These are phyloP conservation scores for Antrozous pallidus DNA, from an alignment of 2,797 vertebrate species.

Conservation along the genomic window DNA sequence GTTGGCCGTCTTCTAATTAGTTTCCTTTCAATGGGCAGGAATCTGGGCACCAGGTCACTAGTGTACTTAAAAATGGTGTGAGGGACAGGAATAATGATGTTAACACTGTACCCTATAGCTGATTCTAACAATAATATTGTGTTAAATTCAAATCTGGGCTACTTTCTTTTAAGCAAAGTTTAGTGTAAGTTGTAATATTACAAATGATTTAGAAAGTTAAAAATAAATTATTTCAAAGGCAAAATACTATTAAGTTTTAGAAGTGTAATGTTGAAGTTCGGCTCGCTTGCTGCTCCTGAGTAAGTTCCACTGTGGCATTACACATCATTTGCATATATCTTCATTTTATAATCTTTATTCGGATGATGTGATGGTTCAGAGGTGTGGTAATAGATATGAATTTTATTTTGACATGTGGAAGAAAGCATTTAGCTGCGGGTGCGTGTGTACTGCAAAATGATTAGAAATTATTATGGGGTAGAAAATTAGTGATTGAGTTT, in stretches of 20 bases:
- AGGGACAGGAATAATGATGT: not conserved
- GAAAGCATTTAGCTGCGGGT: slow-evolving; percentile 80
- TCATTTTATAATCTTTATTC: slow-evolving; percentile 71
- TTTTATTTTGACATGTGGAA: slow-evolving; percentile 85
- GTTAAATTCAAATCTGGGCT: not conserved
- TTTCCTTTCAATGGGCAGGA: too few species aligned
- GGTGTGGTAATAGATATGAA: slow-evolving; percentile 83
- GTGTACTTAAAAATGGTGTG: not conserved
- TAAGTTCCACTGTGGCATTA: not conserved
- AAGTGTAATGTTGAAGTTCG: not conserved
- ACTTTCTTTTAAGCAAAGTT: not conserved
- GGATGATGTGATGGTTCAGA: slow-evolving; percentile 77
- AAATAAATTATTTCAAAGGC: slow-evolving; percentile 37
- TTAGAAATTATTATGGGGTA: slow-evolving; percentile 83
- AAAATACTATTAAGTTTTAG: not conserved
- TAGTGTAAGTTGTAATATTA: slow-evolving; percentile 1
- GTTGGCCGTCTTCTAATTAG: too few species aligned
- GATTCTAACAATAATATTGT: not conserved
- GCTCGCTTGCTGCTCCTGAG: not conserved
- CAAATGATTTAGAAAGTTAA: slow-evolving; percentile 22
- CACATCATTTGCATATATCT: slow-evolving; percentile 55
- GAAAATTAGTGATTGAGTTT: slow-evolving; percentile 83
- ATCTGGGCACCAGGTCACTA: too few species aligned
- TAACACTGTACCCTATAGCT: not conserved
- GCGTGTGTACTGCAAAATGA: slow-evolving; percentile 78